Base-by-base conservation (phyloP, 2,797 vertebrate species). In the Platyrinchus mystaceus region DNA sequence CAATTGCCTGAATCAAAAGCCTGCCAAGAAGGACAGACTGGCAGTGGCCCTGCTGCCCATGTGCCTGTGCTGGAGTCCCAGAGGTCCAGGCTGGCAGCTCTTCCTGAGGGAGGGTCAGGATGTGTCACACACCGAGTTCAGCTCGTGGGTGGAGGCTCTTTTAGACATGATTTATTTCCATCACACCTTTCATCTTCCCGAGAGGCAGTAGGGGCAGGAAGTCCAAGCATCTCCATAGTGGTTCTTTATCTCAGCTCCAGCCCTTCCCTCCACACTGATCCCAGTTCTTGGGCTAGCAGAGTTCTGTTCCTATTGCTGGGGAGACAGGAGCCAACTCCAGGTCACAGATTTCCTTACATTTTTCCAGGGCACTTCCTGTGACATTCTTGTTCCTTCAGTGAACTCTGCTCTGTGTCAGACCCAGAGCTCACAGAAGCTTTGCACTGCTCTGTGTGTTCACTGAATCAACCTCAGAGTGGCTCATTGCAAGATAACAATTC, bases 81-180 rank as follows among this genome's bases (percentile, higher is more conserved):
- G 12, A 41, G 55, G 68, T 4, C 58, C 11, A 47, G 78, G 87
- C 87, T 92, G 91, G 91, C 87, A 82, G 89, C 71, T n/a, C 32
- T 94, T 93, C 84, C 91, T 69, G 46, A 90, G 80, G 89, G 46
- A 91, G 50, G 68, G 46, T 87, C 91, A 87, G 83, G 84, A 71
- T 90, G 80, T 93, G 69, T 92, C 88, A 68, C 69, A 43, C 26
- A 30, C 43, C 1, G 2, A 78, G 37, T 58, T 71, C 73, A 70
- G 56, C 56, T 83, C 68, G 23, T 80, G 87, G 79, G 83, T 94
- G 94, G 87, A 90, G 90, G 91, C 87, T 96, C 66, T 76, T 66
- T 59, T 79, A 79, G 77, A 19, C 24, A 4, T 68, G 76, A 91
- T 91, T 94, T 93, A 81, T 73, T 91, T 86, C 66, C 85, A 81